Conservation (phyloP, 2,888 invertebrate genomes). For the Erebia ligea region DNA sequence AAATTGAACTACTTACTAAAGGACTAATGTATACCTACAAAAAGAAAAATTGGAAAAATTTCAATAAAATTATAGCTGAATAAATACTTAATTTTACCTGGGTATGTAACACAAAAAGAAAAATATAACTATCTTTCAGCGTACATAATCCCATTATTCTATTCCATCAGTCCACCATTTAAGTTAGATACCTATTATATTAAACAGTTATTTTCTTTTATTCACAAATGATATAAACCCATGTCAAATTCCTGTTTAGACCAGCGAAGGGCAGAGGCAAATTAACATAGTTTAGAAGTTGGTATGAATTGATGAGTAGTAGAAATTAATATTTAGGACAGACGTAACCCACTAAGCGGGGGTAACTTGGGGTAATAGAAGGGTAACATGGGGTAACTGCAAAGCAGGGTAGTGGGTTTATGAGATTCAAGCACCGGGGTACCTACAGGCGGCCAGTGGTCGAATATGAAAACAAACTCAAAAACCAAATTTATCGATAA, state of each 20-base stretch:
- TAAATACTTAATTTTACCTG: too few species aligned
- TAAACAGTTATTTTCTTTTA: slow-evolving; percentile 9
- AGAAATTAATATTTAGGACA: slow-evolving; percentile 25
- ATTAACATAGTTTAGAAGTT: slow-evolving; percentile 28
- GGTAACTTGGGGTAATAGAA: slow-evolving; percentile 27
- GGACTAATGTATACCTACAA: too few species aligned
- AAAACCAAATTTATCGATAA: neutral
- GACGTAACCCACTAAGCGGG: slow-evolving; percentile 42
- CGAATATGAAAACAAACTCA: slow-evolving; percentile 27
- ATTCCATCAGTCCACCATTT: neutral
- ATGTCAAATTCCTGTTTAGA: slow-evolving; percentile 4
- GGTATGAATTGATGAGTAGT: slow-evolving; percentile 23
- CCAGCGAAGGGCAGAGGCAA: slow-evolving; percentile 29
- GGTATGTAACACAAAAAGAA: too few species aligned
- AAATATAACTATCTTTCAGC: too few species aligned
- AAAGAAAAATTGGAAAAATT: too few species aligned
- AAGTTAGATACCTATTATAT: neutral
- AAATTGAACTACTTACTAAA: too few species aligned
- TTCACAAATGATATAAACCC: slow-evolving; percentile 32
- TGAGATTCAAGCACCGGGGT: slow-evolving; percentile 42
- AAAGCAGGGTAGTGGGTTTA: slow-evolving; percentile 38
- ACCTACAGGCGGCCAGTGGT: slow-evolving; percentile 36
- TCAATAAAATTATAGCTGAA: too few species aligned
- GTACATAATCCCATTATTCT: too few species aligned
- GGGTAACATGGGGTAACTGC: slow-evolving; percentile 35